phyloP scores from a whole-genome alignment of 2,888 invertebrate species.

The Nasonovia ribisnigri region DNA sequence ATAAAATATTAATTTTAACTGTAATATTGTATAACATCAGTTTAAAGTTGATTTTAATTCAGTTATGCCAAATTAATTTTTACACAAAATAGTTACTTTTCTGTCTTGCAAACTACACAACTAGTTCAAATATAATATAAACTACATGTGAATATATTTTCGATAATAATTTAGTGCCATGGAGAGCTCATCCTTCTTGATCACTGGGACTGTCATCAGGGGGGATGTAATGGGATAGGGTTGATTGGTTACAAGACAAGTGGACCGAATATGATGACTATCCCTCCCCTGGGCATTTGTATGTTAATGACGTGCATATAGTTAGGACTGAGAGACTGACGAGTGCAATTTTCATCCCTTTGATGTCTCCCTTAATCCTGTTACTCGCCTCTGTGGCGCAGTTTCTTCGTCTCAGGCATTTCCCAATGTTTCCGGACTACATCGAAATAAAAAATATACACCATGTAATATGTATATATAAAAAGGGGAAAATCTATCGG shows the following conservation, averaged over 20 bases:
- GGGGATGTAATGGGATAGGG: conserved; percentile 63
- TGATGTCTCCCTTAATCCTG: conserved; percentile 63
- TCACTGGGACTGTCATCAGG: conserved; percentile 40
- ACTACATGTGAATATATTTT: not conserved
- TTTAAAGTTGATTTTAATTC: not conserved
- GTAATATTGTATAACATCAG: not conserved
- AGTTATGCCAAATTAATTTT: not conserved
- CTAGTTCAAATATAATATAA: not conserved
- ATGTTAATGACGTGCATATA: conserved; percentile 65
- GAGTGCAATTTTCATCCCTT: conserved; percentile 65
- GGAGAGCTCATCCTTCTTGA: conserved; percentile 55
- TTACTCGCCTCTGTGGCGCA: conserved; percentile 56
- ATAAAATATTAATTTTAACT: not conserved
- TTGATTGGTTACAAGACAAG: conserved; percentile 65
- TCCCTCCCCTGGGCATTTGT: conserved; percentile 65
- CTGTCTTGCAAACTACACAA: not conserved
- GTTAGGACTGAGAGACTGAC: conserved; percentile 61
- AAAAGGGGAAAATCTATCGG: conserved; percentile 39
- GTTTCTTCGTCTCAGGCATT: conserved; percentile 57
- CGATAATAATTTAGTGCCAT: conserved; percentile 22
- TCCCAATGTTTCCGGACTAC: conserved; percentile 32
- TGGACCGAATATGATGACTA: conserved; percentile 65
- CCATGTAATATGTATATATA: not conserved
- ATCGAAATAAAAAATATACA: conserved; percentile 44
- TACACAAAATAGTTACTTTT: not conserved